These are phyloP conservation scores for Bujurquina vittata DNA, from an alignment of 2,113 vertebrate species.

Conservation along the genomic window DNA sequence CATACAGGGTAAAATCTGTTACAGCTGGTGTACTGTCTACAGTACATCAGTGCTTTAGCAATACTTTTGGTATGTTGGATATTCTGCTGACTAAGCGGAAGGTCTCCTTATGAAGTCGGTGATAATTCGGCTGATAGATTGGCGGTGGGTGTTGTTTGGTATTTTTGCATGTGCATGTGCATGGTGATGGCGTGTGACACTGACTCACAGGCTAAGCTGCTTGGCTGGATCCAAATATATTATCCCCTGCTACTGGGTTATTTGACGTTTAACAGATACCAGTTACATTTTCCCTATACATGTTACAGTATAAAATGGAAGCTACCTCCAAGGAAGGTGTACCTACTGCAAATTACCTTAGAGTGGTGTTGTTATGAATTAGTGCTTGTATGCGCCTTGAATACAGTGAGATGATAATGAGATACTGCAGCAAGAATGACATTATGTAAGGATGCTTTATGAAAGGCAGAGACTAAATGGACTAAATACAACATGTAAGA, in stretches of 20 bases:
- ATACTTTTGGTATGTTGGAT: not conserved
- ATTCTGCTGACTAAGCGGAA: not conserved
- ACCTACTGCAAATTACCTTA: slow-evolving; percentile 5
- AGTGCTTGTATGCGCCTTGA: slow-evolving; percentile 39
- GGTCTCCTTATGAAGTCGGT: not conserved
- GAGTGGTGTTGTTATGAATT: slow-evolving; percentile 22
- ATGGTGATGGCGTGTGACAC: no score
- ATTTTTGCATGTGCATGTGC: not conserved
- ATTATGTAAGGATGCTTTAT: not conserved
- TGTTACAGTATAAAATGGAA: not conserved
- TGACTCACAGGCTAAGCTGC: not conserved
- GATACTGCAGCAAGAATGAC: slow-evolving; percentile 16
- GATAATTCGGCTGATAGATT: slow-evolving; percentile 19
- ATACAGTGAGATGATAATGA: slow-evolving; percentile 52
- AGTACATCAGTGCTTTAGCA: not conserved
- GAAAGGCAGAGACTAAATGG: slow-evolving; percentile 26
- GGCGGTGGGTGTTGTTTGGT: not conserved
- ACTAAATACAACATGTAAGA: slow-evolving; percentile 11
- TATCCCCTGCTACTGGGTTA: not conserved
- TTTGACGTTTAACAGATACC: slow-evolving; percentile 6
- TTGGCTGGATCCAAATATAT: slow-evolving; percentile 13
- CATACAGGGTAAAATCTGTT: not conserved
- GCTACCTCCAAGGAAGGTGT: not conserved
- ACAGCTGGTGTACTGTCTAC: not conserved
- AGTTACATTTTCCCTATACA: slow-evolving; percentile 3